A percentile compares a stretch with the other conserved stretches of the same genome.
phyloP scores from a whole-genome alignment of 2,888 invertebrate genomes.

The Dicycla oo region DNA sequence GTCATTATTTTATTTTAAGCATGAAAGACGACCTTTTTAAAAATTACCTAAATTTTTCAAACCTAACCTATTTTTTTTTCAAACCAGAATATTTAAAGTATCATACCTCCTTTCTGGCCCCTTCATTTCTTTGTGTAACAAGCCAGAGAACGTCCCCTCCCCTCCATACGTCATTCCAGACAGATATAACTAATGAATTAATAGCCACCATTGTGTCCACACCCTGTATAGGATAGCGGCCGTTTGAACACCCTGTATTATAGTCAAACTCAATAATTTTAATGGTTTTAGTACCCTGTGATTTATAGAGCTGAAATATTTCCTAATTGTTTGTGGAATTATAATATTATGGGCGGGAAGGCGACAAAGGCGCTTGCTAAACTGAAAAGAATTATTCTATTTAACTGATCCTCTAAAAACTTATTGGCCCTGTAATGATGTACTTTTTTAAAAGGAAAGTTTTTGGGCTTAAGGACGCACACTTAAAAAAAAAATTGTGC shows the following conservation, averaged over 20 bases:
- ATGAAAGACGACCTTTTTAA: background rate
- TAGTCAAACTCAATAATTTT: slow-evolving; percentile 57
- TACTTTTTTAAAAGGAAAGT: background rate
- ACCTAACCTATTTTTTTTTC: background rate
- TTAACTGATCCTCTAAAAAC: background rate
- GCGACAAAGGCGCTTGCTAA: background rate
- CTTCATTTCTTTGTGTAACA: background rate
- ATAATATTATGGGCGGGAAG: slow-evolving; percentile 19
- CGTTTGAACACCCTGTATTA: slow-evolving; percentile 51
- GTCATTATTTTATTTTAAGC: background rate
- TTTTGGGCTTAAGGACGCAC: too few relatives aligned
- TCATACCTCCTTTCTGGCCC: background rate
- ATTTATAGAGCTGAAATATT: slow-evolving; percentile 53
- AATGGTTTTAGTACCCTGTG: slow-evolving; percentile 48
- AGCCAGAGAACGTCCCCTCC: background rate
- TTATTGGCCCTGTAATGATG: background rate
- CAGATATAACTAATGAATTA: slow-evolving; percentile 54
- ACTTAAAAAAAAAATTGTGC: too few relatives aligned
- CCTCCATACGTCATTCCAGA: slow-evolving; percentile 30
- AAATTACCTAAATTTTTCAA: background rate
- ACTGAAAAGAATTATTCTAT: background rate
- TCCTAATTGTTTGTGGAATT: slow-evolving; percentile 48
- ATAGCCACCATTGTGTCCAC: slow-evolving; percentile 51
- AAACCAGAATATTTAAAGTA: background rate
- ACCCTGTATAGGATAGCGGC: slow-evolving; percentile 39